Percentiles rank a stretch among this genome's conserved stretches.
Conservation (phyloP, 2,797 vertebrate genomes). For the Acanthis flammea region DNA sequence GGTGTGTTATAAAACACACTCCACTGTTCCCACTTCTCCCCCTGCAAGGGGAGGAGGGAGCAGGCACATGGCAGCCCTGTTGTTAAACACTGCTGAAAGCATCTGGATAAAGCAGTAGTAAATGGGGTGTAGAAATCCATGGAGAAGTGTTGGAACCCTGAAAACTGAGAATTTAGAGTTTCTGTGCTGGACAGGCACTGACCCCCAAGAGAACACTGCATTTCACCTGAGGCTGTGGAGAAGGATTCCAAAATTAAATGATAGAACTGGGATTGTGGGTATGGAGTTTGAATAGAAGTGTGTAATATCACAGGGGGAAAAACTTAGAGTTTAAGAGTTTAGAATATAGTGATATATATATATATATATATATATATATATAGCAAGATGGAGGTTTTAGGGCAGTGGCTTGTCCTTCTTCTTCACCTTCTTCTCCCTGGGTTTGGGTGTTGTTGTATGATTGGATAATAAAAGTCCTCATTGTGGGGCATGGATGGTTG, state of each 20-base stretch:
- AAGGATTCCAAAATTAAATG: not conserved
- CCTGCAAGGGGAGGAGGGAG: not conserved
- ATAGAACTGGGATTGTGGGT: not conserved
- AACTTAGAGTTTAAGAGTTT: not conserved
- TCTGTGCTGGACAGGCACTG: not conserved
- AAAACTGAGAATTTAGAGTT: not conserved
- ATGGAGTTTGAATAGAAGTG: not conserved
- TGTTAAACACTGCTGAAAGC: not conserved
- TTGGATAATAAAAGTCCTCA: not conserved
- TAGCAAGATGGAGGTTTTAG: not conserved
- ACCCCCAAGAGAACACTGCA: not conserved
- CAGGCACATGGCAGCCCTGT: not conserved
- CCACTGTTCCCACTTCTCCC: not conserved
- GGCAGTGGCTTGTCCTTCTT: not conserved
- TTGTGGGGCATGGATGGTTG: fast-evolving
- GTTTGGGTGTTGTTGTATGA: not conserved
- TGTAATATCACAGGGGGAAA: not conserved
- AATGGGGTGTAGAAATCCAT: not conserved
- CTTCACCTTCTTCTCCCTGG: not conserved
- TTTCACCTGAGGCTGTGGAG: not conserved
- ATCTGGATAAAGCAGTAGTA: not conserved
- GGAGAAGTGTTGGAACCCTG: not conserved
- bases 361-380: not conserved
- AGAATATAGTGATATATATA: not conserved
- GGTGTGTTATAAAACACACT: not conserved